Evolutionary conservation across 2,888 invertebrate species (phyloP).

Genomic region (Cyrtodaria siliqua): DNA sequence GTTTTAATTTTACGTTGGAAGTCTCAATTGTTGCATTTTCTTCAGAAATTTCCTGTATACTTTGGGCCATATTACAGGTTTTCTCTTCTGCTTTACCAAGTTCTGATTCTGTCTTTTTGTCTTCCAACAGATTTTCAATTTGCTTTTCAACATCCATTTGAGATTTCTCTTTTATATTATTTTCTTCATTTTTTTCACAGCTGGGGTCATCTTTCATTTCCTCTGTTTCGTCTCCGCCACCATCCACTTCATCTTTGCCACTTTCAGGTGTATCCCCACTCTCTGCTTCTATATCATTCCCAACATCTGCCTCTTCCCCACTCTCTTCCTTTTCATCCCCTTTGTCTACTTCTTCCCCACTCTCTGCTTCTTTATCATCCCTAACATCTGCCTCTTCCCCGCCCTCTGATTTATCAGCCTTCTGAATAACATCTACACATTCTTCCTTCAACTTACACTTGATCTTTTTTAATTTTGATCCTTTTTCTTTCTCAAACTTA

Average conservation of each 20-base stretch:
- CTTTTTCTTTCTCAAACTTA: conserved; percentile 63
- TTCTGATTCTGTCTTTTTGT: no score
- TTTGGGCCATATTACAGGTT: no score
- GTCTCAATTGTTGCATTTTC: no score
- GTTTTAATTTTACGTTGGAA: no score
- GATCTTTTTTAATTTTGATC: conserved; percentile 69
- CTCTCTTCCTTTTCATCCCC: not conserved
- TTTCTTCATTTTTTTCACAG: not conserved
- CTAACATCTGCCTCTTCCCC: conserved; percentile 7
- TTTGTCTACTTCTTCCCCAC: not conserved
- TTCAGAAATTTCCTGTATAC: no score
- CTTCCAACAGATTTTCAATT: no score
- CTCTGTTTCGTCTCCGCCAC: not conserved
- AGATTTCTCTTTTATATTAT: not conserved
- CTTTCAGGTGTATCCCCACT: not conserved
- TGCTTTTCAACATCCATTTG: conserved; percentile 13
- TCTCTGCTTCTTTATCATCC: not conserved
- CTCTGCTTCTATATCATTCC: conserved; percentile 1
- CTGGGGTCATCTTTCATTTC: not conserved
- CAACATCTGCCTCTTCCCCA: conserved; percentile 4
- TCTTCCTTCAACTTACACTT: conserved; percentile 77
- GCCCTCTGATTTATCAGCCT: not conserved
- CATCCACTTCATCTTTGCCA: conserved; percentile 9
- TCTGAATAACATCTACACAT: conserved; percentile 37
- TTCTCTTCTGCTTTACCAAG: no score